These are phyloP conservation scores for Pelodiscus sinensis DNA, from an alignment of 2,113 vertebrate genomes.

Conservation along the genomic window DNA sequence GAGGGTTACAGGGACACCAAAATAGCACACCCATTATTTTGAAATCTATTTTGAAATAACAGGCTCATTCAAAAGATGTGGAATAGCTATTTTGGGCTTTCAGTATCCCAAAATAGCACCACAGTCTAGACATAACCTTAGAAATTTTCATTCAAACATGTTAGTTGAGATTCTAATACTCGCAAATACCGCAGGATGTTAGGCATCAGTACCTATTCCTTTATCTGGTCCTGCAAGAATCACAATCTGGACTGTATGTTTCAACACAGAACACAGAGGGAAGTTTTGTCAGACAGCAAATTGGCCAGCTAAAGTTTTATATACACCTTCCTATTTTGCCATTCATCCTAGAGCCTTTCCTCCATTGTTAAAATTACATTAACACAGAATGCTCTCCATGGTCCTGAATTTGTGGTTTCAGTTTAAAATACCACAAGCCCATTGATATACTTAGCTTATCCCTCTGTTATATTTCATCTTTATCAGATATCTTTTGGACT, in stretches of 20 bases:
- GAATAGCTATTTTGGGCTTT: too few relatives aligned
- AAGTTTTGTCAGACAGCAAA: neutral
- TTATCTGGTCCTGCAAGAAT: neutral
- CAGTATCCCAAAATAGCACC: too few relatives aligned
- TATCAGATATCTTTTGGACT: rapidly evolving
- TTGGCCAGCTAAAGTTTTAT: neutral
- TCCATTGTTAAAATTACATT: neutral
- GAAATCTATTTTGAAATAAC: too few relatives aligned
- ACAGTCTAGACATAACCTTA: neutral
- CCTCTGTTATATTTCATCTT: neutral
- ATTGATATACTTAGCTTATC: neutral
- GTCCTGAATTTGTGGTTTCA: neutral
- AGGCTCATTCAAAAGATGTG: too few relatives aligned
- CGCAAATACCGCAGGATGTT: neutral
- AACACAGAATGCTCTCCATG: neutral
- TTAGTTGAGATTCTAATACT: neutral
- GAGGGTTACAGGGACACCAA: too few relatives aligned
- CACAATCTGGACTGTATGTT: neutral
- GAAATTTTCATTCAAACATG: neutral
- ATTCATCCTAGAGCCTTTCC: neutral
- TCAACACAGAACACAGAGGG: neutral
- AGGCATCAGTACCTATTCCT: neutral
- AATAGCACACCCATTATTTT: too few relatives aligned
- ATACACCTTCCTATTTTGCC: neutral
- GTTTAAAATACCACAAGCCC: neutral